Conservation (phyloP, 2,113 vertebrate genomes). For the Choloepus hoffmanni region DNA sequence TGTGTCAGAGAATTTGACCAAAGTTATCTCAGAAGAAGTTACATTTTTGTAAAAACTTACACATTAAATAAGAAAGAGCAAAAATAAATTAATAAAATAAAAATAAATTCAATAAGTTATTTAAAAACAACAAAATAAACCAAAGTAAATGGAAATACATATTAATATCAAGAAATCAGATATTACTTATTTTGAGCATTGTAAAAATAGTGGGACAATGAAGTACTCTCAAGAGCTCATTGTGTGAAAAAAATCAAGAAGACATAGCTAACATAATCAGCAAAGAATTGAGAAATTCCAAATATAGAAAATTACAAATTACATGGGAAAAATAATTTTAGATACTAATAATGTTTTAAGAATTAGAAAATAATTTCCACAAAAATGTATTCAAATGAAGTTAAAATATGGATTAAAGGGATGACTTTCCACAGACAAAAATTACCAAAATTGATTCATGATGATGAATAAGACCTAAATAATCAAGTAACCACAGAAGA, state of each 20-base stretch:
- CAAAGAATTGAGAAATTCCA: constrained; percentile 36
- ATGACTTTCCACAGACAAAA: background rate
- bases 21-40: background rate
- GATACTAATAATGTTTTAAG: background rate
- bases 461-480: background rate
- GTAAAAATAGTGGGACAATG: background rate
- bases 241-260: background rate
- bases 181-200: background rate
- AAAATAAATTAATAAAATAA: background rate
- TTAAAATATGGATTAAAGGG: background rate
- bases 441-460: background rate
- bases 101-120: background rate
- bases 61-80: background rate
- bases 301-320: constrained; percentile 10
- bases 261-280: constrained; percentile 9
- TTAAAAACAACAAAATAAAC: background rate
- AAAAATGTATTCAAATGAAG: background rate
- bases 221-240: background rate
- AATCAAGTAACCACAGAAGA: background rate
- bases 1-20: background rate
- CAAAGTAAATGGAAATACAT: background rate
- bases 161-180: background rate
- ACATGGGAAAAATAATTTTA: background rate
- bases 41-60: background rate
- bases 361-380: background rate